A percentile compares a stretch with the other conserved stretches of the same genome.
Conservation (phyloP, 2,113 vertebrate genomes). For the Leucopternis melanops region DNA sequence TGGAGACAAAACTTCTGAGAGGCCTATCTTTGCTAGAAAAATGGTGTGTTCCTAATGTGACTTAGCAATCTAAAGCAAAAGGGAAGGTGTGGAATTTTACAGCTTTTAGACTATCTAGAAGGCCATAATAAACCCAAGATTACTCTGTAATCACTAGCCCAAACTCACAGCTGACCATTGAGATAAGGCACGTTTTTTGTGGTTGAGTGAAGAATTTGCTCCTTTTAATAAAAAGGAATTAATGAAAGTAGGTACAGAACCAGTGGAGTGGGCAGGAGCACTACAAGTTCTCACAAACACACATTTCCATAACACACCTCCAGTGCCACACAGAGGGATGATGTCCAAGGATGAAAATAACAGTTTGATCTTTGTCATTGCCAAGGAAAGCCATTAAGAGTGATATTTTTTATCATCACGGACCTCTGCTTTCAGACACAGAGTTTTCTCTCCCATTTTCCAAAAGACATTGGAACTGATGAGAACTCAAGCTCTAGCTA, state of each 20-base stretch:
- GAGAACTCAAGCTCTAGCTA: neutral
- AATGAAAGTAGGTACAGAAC: neutral
- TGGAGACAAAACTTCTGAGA: neutral
- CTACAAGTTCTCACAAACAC: neutral
- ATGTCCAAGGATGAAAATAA: neutral
- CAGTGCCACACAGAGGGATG: neutral
- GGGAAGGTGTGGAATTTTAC: neutral
- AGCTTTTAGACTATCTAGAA: neutral
- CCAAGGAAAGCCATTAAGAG: neutral
- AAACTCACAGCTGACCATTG: neutral
- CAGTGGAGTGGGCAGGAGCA: neutral
- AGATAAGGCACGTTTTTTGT: neutral
- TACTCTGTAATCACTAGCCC: neutral
- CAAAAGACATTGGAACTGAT: neutral
- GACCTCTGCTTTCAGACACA: neutral
- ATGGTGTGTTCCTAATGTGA: neutral
- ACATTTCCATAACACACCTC: neutral
- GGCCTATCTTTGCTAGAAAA: neutral
- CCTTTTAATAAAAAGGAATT: neutral
- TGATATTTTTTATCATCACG: neutral
- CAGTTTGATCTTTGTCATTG: neutral
- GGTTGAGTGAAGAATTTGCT: neutral
- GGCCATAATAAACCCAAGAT: neutral
- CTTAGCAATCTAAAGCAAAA: neutral
- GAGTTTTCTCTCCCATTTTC: neutral